A percentile compares a stretch with the other conserved stretches of the same genome.
phyloP scores from a whole-genome alignment of 2,113 vertebrate genomes.

The Perca fluviatilis region DNA sequence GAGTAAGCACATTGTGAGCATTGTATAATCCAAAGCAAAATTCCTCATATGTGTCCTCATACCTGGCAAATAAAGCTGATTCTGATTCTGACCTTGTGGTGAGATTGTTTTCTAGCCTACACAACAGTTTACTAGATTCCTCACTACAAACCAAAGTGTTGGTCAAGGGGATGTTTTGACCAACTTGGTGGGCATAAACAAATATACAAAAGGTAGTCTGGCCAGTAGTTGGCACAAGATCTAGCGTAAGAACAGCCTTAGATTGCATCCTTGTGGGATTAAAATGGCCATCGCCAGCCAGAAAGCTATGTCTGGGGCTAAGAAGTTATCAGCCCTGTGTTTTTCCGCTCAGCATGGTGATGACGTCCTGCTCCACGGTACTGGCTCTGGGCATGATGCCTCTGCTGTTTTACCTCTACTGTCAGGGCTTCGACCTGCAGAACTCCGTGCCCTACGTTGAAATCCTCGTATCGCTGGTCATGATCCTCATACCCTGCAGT shows the following conservation, averaged over 20 bases:
- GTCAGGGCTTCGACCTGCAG: conserved; percentile 81
- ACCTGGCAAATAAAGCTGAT: too few species aligned
- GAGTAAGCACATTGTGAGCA: too few species aligned
- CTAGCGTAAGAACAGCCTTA: too few species aligned
- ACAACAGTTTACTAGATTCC: too few species aligned
- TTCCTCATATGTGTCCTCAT: too few species aligned
- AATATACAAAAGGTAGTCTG: too few species aligned
- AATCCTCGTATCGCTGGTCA: conserved; percentile 80
- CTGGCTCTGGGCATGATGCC: conserved; percentile 89
- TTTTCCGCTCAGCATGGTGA: conserved; percentile 83
- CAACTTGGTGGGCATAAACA: too few species aligned
- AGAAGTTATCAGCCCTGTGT: neutral
- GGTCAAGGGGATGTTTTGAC: neutral
- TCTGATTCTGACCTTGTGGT: neutral
- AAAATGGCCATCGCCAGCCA: neutral
- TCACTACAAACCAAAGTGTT: neutral
- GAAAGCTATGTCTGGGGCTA: neutral
- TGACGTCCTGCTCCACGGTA: conserved; percentile 87
- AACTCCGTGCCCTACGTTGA: conserved; percentile 82
- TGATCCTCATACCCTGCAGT: conserved; percentile 84
- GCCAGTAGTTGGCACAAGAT: too few species aligned
- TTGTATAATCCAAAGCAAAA: too few species aligned
- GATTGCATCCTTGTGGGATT: too few species aligned
- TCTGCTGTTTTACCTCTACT: conserved; percentile 88
- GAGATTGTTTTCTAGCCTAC: neutral